Evolutionary conservation across 2,888 invertebrate species (phyloP), one percentile per base, ranked within the genome.

Genomic region (Cabera pusaria): DNA sequence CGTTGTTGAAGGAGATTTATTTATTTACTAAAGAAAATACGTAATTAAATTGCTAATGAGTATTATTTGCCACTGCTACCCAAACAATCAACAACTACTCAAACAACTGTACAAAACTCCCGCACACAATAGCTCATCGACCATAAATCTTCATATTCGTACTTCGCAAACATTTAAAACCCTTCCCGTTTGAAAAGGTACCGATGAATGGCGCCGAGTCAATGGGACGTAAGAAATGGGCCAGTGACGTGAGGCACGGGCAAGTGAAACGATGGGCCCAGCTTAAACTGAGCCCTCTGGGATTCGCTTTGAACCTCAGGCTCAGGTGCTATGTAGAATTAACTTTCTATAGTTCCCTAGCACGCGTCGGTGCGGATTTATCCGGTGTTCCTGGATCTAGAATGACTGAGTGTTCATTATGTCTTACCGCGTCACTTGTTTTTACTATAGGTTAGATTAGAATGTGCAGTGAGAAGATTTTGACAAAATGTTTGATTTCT

Each of bases 171-270:
- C 72, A 76, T 77, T 82, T 78, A 65, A 77, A 79, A 74, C 71
- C 76, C 71, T 70, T 74, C 70, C 68, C 72, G 73, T 84, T 84
- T 81, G 76, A 77, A 83, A 82, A 78, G 75, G 78, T 77, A 66
- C 72, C 76, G 72, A 77, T 85, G 86, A 86, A 85, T 86, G 77
- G 78, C 62, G 65, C 57, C 52, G 63, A 85, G 84, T 84, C 86
- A 86, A 87, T 87, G 85, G 85, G 71, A 81, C 74, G 85, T 79
- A 84, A 85, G 86, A 82, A 84, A 84, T 85, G 74, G 81, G 83
- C 80, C 76, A 80, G 76, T 77, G 77, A 79, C 72, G 77, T 72
- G 70, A 63, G 68, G 66, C 57, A 65, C 53, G 64, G 69, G 73
- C 75, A 75, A 76, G 79, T 75, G 77, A 75, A 74, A 71, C 61